Evolutionary conservation across 2,888 invertebrate species (phyloP), one percentile per base, ranked within the genome.

Genomic region (Caenorhabditis zanzibari): DNA sequence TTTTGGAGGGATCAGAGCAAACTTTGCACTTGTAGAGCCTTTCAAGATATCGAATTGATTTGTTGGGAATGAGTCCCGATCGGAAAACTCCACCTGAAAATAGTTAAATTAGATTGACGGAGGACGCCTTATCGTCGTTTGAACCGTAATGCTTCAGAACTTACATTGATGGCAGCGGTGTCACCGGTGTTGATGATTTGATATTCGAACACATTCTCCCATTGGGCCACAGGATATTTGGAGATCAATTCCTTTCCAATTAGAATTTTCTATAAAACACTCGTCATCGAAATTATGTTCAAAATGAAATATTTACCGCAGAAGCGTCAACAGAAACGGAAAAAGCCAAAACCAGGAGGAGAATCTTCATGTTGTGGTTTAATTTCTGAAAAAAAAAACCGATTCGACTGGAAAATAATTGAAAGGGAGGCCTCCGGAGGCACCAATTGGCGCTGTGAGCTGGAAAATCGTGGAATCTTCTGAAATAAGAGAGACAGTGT

Each of bases 1-100:
- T 35, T 63, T 32, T 2, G 82, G 59, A 14, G 52, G 66, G 32
- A 82, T 82, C 28, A 12, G 14, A 5, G 38, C 44, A 58, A 68
- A 77, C 3, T 54, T 66, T 1, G 58, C 47, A 10, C 10, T 32
- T 16, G 28, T 12, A 0, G 66, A 72, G 0, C 82, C 82, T 16
- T 28, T 54, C n/a, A 28, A 6, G 22, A 77, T 54, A 7, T 52
- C 59, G 68, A 82, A 82, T 16, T 38, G 54, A 22, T 79, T 63
- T 0, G 77, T 74, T 14, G 82, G 82, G 63, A 74, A 82, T 10
- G 82, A 77, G 2, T 35, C 35, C 0, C 54, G 68, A 49, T 82
- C 82, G 32, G 73, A 69, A 9, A 82, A 69, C 6, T 54, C 54
- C 9, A 82, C 82, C 75, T 81, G 56, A 54, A 68, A 54, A 26